phyloP scores from a whole-genome alignment of 2,888 invertebrate species.

The Tetheella fluctuosa region DNA sequence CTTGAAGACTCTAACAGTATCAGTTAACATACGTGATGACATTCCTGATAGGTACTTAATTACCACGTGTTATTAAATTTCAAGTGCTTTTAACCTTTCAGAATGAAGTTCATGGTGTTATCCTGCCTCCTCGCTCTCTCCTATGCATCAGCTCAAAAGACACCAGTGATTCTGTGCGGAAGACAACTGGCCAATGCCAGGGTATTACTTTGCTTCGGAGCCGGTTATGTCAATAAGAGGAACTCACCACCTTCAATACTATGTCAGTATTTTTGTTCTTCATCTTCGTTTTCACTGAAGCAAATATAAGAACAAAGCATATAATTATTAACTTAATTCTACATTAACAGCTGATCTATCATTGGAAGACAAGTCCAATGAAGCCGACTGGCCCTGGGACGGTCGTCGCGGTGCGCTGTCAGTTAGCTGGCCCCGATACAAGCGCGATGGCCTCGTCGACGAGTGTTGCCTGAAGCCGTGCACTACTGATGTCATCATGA shows the following conservation, averaged over 20 bases:
- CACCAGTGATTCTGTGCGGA: slow-evolving; percentile 48
- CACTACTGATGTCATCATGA: slow-evolving; percentile 48
- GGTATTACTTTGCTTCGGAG: slow-evolving; percentile 47
- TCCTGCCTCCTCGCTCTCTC: slow-evolving; percentile 29
- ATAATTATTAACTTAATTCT: neutral
- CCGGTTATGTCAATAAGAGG: slow-evolving; percentile 43
- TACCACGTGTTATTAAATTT: neutral
- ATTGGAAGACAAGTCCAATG: slow-evolving; percentile 31
- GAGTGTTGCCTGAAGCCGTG: slow-evolving; percentile 58
- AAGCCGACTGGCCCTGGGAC: slow-evolving; percentile 46
- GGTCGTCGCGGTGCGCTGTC: slow-evolving; percentile 44
- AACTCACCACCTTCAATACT: slow-evolving; percentile 14
- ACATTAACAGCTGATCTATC: slow-evolving; percentile 24
- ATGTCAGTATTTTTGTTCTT: neutral
- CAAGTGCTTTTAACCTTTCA: slow-evolving; percentile 17
- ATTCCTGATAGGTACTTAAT: no score
- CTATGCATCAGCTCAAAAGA: slow-evolving; percentile 30
- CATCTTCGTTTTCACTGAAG: neutral
- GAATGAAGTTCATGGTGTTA: slow-evolving; percentile 35
- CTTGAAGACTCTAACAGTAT: no score
- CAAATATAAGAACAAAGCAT: no score
- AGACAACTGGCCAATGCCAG: slow-evolving; percentile 51
- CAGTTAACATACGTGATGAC: no score
- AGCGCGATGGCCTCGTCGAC: slow-evolving; percentile 52
- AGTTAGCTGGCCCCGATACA: slow-evolving; percentile 50